phyloP scores from a whole-genome alignment of 2,797 vertebrate genomes.

The Melopsittacus undulatus region DNA sequence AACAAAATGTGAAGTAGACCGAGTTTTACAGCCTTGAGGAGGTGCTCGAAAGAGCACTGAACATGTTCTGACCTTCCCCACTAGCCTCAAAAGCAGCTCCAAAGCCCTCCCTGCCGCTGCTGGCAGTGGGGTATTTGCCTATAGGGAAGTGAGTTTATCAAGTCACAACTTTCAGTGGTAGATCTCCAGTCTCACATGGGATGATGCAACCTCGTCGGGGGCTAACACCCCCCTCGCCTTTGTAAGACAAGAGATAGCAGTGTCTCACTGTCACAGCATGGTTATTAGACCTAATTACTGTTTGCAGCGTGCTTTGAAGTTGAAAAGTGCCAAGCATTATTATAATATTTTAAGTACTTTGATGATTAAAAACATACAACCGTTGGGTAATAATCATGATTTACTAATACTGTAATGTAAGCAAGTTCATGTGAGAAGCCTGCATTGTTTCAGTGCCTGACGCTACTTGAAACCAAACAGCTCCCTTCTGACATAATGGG shows the following conservation, averaged over 20 bases:
- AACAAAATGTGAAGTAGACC: background rate
- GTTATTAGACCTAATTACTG: slow-evolving; percentile 50
- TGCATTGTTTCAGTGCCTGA: slow-evolving; percentile 8
- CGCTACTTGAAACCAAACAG: slow-evolving; percentile 16
- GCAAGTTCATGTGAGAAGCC: slow-evolving; percentile 46
- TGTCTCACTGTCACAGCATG: slow-evolving; percentile 37
- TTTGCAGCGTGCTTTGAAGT: slow-evolving; percentile 23
- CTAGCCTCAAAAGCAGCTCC: background rate
- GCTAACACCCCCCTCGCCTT: background rate
- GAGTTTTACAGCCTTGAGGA: background rate
- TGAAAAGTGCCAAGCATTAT: slow-evolving; percentile 36
- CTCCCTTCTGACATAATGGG: slow-evolving; percentile 28
- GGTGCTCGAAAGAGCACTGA: background rate
- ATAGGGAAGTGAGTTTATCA: background rate
- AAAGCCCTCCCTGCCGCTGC: background rate
- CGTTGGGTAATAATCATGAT: slow-evolving; percentile 16
- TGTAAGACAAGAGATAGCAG: slow-evolving; percentile 8
- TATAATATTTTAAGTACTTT: slow-evolving; percentile 54
- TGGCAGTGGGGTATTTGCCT: background rate
- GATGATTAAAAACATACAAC: slow-evolving; percentile 38
- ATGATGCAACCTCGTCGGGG: background rate
- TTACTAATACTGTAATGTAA: background rate
- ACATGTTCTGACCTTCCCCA: background rate
- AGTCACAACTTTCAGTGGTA: background rate
- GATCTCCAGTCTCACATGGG: background rate